Evolutionary conservation across 2,113 vertebrate genomes (phyloP).

Genomic region (Dromiciops gliroides): DNA sequence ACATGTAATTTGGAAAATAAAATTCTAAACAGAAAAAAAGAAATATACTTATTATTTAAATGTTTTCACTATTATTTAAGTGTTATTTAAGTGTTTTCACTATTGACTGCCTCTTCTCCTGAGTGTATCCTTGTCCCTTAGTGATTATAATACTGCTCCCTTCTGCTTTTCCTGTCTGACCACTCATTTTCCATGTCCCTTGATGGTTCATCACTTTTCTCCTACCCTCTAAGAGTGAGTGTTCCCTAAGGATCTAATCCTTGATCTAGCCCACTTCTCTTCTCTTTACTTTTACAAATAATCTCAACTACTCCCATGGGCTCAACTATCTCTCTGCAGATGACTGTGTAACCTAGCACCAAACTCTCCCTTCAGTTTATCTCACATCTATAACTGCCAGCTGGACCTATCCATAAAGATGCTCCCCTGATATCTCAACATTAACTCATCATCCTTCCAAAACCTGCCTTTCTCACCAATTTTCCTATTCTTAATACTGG

Average conservation of each 20-base stretch:
- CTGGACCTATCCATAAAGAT: neutral
- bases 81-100: neutral
- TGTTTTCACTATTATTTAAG: no score
- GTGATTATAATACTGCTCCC: neutral
- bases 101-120: neutral
- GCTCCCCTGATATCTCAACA: neutral
- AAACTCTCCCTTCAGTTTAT: neutral
- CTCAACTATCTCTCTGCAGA: neutral
- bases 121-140: neutral
- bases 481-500: neutral
- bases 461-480: neutral
- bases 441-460: neutral
- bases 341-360: neutral
- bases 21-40: no score
- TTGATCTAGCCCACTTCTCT: neutral
- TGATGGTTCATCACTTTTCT: neutral
- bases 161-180: neutral
- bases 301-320: neutral
- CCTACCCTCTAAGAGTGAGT: neutral
- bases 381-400: neutral
- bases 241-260: neutral
- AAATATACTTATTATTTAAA: no score
- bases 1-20: no score
- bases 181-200: neutral
- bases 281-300: neutral